Base-by-base conservation (phyloP, 1,140 invertebrate genomes). In the Saccostrea cuccullata region DNA sequence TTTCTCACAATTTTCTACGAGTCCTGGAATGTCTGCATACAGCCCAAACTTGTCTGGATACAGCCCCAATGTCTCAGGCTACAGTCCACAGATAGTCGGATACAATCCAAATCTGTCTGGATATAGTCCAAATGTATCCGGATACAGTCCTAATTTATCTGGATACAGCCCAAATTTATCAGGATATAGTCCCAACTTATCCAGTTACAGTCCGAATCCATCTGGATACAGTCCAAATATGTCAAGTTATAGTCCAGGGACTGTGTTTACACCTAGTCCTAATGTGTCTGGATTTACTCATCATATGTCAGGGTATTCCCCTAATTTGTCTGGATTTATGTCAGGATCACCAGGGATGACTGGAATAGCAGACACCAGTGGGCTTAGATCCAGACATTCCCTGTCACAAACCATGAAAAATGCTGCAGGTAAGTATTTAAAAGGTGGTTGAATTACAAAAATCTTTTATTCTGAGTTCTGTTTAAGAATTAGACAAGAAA, bases 231-330 rank as follows among this genome's bases (percentile, higher is more conserved):
- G 47, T 84, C 82, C 82, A 3, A 55, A 84, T 23, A 23, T 84
- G 47, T 84, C 82, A 47, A 77, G 70, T 26, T 77, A 30, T 77
- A 77, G 70, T 77, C 70, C 70, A 77, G 70, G 70, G 12, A 77
- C 26, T 12, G 82, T 55, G 82, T 84, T 55, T 30, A 84, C 47
- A n/a, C 82, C 82, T 23, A 84, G 30, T 36, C 84, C 87, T 47
- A 88, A 88, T 88, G 87, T 85, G 12, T 82, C 87, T 20, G 87
- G 87, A 88, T 88, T 88, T 88, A 30, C 83, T 17, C 87, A 58
- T 36, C 40, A 88, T 40, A 36, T 67, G 2, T 56, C 87, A 73
- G 84, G 70, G 26, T 88, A 77, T 77, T 77, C 70, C 30, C 70
- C 70, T 64, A 82, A 84, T 84, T 8, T 67, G 55, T 55, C 47